phyloP scores from a whole-genome alignment of 1,140 invertebrate genomes.

The Scaptomyza montana region DNA sequence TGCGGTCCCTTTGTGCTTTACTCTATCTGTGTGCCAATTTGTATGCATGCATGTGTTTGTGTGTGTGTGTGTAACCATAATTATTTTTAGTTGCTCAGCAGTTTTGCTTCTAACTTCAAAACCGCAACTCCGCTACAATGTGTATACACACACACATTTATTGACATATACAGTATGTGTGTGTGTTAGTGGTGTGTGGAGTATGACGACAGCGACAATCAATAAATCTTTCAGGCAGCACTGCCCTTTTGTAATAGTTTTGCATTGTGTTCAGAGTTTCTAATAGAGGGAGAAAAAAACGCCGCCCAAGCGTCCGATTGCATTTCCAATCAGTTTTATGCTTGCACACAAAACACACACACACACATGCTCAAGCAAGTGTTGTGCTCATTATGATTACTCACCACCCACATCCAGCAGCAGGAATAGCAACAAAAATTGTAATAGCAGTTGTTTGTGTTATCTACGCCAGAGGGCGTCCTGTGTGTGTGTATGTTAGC shows the following conservation, averaged over 20 bases:
- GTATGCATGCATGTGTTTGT: constrained; percentile 26
- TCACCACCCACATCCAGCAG: constrained; percentile 57
- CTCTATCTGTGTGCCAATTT: constrained; percentile 20
- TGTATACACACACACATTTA: constrained; percentile 19
- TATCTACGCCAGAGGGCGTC: constrained; percentile 39
- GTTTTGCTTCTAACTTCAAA: constrained; percentile 78
- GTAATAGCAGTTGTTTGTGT: constrained; percentile 38
- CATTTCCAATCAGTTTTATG: constrained; percentile 79
- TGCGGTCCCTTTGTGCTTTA: constrained; percentile 47
- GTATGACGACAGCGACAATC: constrained; percentile 67
- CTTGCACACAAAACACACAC: constrained; percentile 28
- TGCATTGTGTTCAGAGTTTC: constrained; percentile 62
- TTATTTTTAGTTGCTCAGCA: constrained; percentile 81
- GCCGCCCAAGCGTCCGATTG: constrained; percentile 76
- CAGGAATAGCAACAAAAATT: constrained; percentile 28
- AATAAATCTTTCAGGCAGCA: constrained; percentile 73
- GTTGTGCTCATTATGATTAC: constrained; percentile 78
- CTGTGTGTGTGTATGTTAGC: constrained; percentile 24
- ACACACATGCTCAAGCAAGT: constrained; percentile 51
- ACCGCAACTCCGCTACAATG: constrained; percentile 76
- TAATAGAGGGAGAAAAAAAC: constrained; percentile 48
- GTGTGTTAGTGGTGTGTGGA: constrained; percentile 37
- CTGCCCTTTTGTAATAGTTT: constrained; percentile 66
- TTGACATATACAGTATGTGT: constrained; percentile 29
- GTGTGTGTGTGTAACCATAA: constrained; percentile 58